Base-by-base conservation (phyloP, 2,888 invertebrate genomes). In the Cephus rjabovi region DNA sequence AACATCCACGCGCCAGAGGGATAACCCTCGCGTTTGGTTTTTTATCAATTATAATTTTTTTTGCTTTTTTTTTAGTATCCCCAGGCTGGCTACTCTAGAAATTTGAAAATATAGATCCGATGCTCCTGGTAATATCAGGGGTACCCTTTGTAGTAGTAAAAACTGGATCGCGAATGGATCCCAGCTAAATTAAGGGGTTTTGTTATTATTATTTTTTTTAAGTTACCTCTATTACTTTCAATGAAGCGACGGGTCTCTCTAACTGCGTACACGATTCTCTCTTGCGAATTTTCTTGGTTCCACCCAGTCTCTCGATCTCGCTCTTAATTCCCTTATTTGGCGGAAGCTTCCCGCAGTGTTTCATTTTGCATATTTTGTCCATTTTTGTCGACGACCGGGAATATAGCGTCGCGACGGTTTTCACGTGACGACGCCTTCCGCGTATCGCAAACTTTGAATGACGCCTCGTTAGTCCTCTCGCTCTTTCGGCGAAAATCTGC, bases 311-410 rank as follows among this genome's bases (percentile, higher is more conserved):
- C 56, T 56, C 23, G 56, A 23, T 23, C 56, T 56, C 56, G 23
- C 71, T 86, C 85, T 86, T 87, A 89, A 89, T 89, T 88, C 85
- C 83, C 84, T 85, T 83, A 83, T 86, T 86, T 84, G 83, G 84
- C 78, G 81, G 80, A 84, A 83, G 78, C 83, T 86, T 86, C 81
- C 79, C 30, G 79, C 73, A 81, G 86, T 82, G 77, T 83, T 77
- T 82, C 79, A 79, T 82, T 87, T 86, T 87, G 86, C 87, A 87
- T 87, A 87, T 88, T 87, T 88, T 81, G 83, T 82, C 84, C 83
- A 88, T 87, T 87, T 87, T 88, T 88, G 84, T 82, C 33, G 12
- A 31, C 71, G 71, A 71, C 71, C 71, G 31, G 71, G 71, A 34
- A 71, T 71, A 71, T 71, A 34, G 56, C 56, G 78, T 77, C 69